Conservation (phyloP, 2,113 vertebrate species). For the Grammatotria lemairii region DNA sequence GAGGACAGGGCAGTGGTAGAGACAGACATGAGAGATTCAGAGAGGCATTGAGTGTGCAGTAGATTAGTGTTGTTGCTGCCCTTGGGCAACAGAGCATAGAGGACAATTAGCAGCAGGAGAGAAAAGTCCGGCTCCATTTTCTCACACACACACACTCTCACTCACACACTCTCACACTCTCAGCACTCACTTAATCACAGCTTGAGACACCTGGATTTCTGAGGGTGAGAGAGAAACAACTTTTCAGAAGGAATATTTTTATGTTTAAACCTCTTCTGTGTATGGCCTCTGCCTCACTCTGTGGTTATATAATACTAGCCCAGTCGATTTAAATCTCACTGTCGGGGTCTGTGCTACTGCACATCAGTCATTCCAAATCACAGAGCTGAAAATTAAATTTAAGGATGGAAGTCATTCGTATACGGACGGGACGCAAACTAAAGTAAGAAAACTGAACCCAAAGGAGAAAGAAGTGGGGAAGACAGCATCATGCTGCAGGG, state of each 20-base stretch:
- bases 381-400: neutral
- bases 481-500: neutral
- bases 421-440: neutral
- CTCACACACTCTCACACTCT: neutral
- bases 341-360: conserved; percentile 3
- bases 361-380: conserved; percentile 8
- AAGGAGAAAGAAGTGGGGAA: neutral
- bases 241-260: neutral
- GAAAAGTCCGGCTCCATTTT: conserved; percentile 2
- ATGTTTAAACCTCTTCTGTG: neutral
- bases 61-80: conserved; percentile 50
- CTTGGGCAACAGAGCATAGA: conserved; percentile 50
- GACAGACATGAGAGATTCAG: neutral
- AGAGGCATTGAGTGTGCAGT: conserved; percentile 39
- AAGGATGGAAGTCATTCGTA: neutral
- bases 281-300: neutral
- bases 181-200: neutral
- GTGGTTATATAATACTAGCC: conserved; percentile 46
- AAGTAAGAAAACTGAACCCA: neutral
- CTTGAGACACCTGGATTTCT: neutral
- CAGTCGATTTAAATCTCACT: conserved; percentile 43
- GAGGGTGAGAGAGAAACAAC: neutral
- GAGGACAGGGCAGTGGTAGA: neutral
- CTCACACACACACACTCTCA: neutral
- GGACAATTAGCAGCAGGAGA: conserved; percentile 54